phyloP scores from a whole-genome alignment of 2,797 vertebrate genomes.

The Argyrosomus regius region DNA sequence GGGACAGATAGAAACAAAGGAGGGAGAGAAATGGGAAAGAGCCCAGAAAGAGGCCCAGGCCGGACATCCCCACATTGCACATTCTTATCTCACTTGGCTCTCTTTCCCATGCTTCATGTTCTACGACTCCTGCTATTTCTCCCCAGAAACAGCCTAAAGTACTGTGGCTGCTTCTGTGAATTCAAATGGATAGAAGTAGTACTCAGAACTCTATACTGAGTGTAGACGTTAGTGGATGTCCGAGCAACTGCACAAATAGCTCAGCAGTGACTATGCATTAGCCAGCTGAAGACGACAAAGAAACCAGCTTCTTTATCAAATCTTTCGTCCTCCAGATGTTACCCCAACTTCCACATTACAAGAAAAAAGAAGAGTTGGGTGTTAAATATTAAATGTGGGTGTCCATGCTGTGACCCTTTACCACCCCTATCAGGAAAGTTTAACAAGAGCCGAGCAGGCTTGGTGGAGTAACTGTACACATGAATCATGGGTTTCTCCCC shows the following conservation, averaged over 20 bases:
- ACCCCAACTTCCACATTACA: not conserved
- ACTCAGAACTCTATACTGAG: not conserved
- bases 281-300: not conserved
- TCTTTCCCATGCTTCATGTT: conserved; percentile 42
- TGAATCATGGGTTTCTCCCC: conserved; percentile 59
- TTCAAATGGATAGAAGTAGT: conserved; percentile 17
- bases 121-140: conserved; percentile 49
- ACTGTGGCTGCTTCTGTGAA: conserved; percentile 30
- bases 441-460: conserved; percentile 42
- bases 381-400: not conserved
- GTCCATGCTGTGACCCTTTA: conserved; percentile 22
- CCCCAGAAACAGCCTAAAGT: conserved; percentile 37
- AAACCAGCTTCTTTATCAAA: not conserved
- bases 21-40: conserved; percentile 19
- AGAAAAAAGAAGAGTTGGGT: not conserved
- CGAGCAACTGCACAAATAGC: conserved; percentile 25
- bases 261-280: conserved; percentile 8
- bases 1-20: conserved; percentile 29
- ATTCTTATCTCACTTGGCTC: conserved; percentile 77
- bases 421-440: conserved; percentile 17
- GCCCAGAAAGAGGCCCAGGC: conserved; percentile 46
- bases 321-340: not conserved
- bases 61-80: conserved; percentile 65
- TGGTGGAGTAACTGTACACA: conserved; percentile 39
- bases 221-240: not conserved